Evolutionary conservation across 2,113 vertebrate species (phyloP).

Genomic region (Micromys minutus): DNA sequence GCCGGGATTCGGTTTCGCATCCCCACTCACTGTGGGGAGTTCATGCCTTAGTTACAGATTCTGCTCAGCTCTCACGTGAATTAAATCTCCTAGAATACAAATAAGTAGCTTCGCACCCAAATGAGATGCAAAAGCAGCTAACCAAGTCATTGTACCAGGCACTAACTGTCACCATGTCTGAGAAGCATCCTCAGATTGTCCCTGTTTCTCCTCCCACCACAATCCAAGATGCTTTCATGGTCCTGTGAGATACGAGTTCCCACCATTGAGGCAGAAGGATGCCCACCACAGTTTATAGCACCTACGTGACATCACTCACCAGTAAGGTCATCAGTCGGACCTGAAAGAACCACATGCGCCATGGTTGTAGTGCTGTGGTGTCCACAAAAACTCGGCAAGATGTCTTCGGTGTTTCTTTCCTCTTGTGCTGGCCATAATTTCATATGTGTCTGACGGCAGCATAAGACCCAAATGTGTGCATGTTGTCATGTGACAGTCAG

Average conservation of each 20-base stretch:
- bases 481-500: background rate
- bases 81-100: background rate
- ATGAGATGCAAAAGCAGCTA: background rate
- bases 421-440: background rate
- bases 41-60: background rate
- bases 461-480: background rate
- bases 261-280: background rate
- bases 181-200: background rate
- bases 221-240: background rate
- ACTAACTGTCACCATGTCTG: rapidly evolving
- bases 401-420: background rate
- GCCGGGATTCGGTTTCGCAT: background rate
- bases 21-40: background rate
- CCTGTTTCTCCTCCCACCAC: background rate
- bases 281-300: background rate
- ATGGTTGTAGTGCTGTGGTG: rapidly evolving
- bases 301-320: background rate
- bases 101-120: background rate
- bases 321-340: background rate
- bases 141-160: rapidly evolving
- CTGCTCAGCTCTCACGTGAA: background rate
- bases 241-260: background rate
- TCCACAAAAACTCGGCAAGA: background rate
- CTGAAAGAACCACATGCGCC: background rate
- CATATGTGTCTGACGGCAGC: rapidly evolving